Evolutionary conservation across 1,140 invertebrate species (phyloP), one percentile per base, ranked within the genome.

Genomic region (Aleiodes sp.): DNA sequence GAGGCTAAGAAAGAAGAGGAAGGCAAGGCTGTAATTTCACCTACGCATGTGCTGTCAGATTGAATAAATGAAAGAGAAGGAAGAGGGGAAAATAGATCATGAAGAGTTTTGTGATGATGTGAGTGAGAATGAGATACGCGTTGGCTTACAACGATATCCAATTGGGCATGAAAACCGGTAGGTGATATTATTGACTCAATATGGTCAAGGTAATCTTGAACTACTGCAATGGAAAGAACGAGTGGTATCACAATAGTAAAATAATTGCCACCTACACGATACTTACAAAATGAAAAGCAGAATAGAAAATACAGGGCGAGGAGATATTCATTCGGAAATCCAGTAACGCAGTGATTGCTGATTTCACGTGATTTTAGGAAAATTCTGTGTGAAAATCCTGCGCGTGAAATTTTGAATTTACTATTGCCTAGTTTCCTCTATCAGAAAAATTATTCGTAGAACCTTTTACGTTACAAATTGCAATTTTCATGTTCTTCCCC

Each of bases 1-100:
- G 78, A 82, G 80, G 78, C 80, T 79, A 82, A 82, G 78, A 73
- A 75, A 76, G 73, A 81, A 72, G 67, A 71, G 67, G 78, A 79
- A 76, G 73, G 72, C 68, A 78, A 76, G 76, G 72, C 75, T 74
- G 76, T 82, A 82, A 80, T 82, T 82, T 80, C 80, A 78, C 80
- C 80, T 80, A 81, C 77, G 75, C 78, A 66, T 62, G 14, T 52
- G 4, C 8, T n/a, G 33, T 63, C n/a, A n/a, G n/a, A n/a, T n/a
- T 37, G 19, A 33, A 52, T 46, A 72, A 65, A 70, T 31, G 19
- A 59, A 21, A 46, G 62, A 67, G 60, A n/a, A n/a, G n/a, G n/a
- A n/a, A n/a, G n/a, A n/a, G n/a, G n/a, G n/a, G n/a, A n/a, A n/a
- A n/a, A n/a, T n/a, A n/a, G n/a, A n/a, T n/a, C n/a, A n/a, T n/a